Evolutionary conservation across 2,113 vertebrate genomes (phyloP), one percentile per base, ranked within the genome.

Genomic region (Chionis minor): DNA sequence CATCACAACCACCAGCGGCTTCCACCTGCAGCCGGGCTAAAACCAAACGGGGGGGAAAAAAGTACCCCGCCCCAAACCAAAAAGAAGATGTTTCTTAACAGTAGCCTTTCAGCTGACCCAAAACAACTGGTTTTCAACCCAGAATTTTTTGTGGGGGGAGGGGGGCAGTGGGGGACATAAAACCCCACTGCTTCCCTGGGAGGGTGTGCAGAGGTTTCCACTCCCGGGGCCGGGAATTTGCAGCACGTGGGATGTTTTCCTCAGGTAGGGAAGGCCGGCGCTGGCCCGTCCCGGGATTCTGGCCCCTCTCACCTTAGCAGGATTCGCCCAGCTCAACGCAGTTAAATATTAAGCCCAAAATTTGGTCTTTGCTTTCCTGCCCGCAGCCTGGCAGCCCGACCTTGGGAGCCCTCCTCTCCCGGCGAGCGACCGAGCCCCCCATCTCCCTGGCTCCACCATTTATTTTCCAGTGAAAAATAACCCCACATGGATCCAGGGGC

Each of bases 391-490:
- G 61, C 71, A 91, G 82, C 94, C 71, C 7, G 4, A 54, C 72
- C 72, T 35, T 2, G 2, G 63, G 79, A 79, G 2, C 42, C 40
- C 32, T 94, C 49, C 71, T 86, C 23, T 30, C 82, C 11, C 8
- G 2, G n/a, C 59, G 16, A 49, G 23, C 0, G 0, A 38, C 54
- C 3, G 6, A 83, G 67, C 20, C 45, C 33, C 45, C 62, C 66
- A 20, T 3, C 54, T 65, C 55, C 52, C 79, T 28, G 8, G 44
- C 75, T 51, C 69, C 56, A 59, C 27, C 79, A 33, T 54, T 88
- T 80, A 77, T 91, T 96, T 96, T 82, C 94, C 94, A 91, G 30
- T 55, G 73, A 93, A 97, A 97, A 94, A 83, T 65, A 88, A 59
- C 73, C 86, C 69, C 56, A 38, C 1, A 9, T 83, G 81, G 81